These are phyloP conservation scores for Serilophus lunatus DNA, from an alignment of 2,113 vertebrate species.

Conservation along the genomic window DNA sequence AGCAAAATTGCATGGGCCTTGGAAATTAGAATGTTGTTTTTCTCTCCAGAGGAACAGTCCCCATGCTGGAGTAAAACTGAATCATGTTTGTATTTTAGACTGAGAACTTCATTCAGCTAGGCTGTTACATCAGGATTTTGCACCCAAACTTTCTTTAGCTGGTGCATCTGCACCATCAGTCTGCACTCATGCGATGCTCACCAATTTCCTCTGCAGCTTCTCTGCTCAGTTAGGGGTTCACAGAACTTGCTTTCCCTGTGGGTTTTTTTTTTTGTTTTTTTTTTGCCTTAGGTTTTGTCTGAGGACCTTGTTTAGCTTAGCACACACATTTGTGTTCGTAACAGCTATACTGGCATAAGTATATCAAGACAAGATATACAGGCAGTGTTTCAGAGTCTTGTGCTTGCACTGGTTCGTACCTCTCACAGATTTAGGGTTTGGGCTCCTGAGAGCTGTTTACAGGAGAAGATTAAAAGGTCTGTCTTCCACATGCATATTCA, in stretches of 20 bases:
- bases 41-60: not conserved
- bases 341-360: not conserved
- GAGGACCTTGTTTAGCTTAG: slow-evolving; percentile 24
- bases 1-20: not conserved
- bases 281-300: slow-evolving; percentile 55
- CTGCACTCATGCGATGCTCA: not conserved
- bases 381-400: not conserved
- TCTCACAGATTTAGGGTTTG: slow-evolving; percentile 52
- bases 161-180: accelerated
- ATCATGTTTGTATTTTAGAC: not conserved
- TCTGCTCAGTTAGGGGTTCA: slow-evolving; percentile 59
- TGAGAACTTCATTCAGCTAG: not conserved
- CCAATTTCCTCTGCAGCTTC: not conserved
- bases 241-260: slow-evolving; percentile 44
- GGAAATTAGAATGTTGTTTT: not conserved
- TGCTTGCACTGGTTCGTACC: not conserved
- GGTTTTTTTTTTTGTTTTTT: too few relatives aligned
- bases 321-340: not conserved
- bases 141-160: not conserved
- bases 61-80: not conserved
- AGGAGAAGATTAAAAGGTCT: slow-evolving; percentile 62
- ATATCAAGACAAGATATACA: not conserved
- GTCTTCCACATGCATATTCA: slow-evolving; percentile 62
- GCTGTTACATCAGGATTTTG: not conserved
- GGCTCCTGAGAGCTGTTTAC: slow-evolving; percentile 67